Conservation (phyloP, 2,113 vertebrate species). For the Neoarius graeffei region DNA sequence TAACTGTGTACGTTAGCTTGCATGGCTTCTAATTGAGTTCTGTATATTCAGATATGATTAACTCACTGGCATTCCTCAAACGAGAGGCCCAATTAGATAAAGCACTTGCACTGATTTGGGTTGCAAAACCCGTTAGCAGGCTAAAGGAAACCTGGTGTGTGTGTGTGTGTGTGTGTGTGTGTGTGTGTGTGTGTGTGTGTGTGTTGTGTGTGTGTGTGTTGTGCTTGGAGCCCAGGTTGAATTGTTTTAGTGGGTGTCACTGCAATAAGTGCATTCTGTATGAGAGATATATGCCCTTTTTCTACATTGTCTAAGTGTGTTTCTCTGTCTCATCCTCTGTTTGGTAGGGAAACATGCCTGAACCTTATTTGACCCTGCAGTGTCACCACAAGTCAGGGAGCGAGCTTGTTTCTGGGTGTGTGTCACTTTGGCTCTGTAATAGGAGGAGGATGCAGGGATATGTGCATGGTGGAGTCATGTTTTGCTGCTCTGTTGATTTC, state of each 20-base stretch:
- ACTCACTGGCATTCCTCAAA: slow-evolving; percentile 75
- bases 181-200: slow-evolving; percentile 55
- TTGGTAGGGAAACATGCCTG: slow-evolving; percentile 57
- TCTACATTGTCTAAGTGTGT: neutral
- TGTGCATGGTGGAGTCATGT: slow-evolving; percentile 69
- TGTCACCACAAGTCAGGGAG: slow-evolving; percentile 67
- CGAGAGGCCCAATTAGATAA: slow-evolving; percentile 72
- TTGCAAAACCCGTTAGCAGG: slow-evolving; percentile 64
- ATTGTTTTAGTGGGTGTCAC: neutral
- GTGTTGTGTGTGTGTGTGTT: slow-evolving; percentile 27
- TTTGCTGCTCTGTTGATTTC: slow-evolving; percentile 63
- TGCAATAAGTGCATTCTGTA: slow-evolving; percentile 1
- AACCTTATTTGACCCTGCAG: slow-evolving; percentile 68
- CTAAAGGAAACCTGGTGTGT: slow-evolving; percentile 64
- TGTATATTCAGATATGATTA: slow-evolving; percentile 75
- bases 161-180: no score
- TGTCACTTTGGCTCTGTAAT: slow-evolving; percentile 71
- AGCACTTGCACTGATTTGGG: slow-evolving; percentile 68
- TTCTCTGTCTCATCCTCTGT: neutral
- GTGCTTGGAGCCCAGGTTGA: neutral
- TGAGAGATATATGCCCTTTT: neutral
- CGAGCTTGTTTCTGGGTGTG: slow-evolving; percentile 63
- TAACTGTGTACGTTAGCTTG: slow-evolving; percentile 70
- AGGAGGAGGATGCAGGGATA: slow-evolving; percentile 66
- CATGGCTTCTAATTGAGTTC: slow-evolving; percentile 74